Evolutionary conservation across 2,888 invertebrate genomes (phyloP), one percentile per base, ranked within the genome.

Genomic region (Hofmannophila pseudospretella): DNA sequence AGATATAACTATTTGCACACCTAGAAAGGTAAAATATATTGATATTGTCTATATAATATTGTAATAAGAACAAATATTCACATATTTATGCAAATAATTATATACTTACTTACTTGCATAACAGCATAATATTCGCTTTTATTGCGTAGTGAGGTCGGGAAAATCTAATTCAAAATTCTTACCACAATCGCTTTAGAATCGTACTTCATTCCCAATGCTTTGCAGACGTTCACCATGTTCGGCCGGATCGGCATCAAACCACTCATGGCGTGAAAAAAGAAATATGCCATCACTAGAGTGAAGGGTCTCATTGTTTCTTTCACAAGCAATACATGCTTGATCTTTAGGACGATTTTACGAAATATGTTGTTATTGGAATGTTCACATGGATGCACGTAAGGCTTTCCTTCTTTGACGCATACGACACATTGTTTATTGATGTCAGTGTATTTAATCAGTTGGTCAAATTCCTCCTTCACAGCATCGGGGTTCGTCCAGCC

Each of bases 221-320:
- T 81, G 49, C 88, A 89, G 8, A 89, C 58, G 36, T 88, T 88
- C 5, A 89, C 85, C 78, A 89, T 82, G 49, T 89, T 90, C 0
- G 90, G 88, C 36, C 85, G 73, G n/a, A 89, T 70, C 0, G 88
- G 75, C 7, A 71, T 44, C 2, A 88, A 47, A 0, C 89, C 89
- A 34, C 88, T 84, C 61, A 88, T 79, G 4, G 87, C 82, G 26
- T 85, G 70, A 38, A 89, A 88, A 22, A 88, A 67, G 65, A 89
- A 90, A 54, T 88, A 88, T 0, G 81, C 76, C 55, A 88, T 72
- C 1, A 89, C 88, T 8, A 90, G 46, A 4, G 56, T 47, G 20
- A 90, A 84, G 0, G 90, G 89, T 34, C 86, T 76, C 52, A 88
- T 54, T 0, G 89, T 89, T 41, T 89, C 87, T 30, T 88, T 88